Percentiles rank a stretch among this genome's conserved stretches.
Evolutionary conservation across 2,797 vertebrate genomes (phyloP).

Genomic region (Rallus crepitans): DNA sequence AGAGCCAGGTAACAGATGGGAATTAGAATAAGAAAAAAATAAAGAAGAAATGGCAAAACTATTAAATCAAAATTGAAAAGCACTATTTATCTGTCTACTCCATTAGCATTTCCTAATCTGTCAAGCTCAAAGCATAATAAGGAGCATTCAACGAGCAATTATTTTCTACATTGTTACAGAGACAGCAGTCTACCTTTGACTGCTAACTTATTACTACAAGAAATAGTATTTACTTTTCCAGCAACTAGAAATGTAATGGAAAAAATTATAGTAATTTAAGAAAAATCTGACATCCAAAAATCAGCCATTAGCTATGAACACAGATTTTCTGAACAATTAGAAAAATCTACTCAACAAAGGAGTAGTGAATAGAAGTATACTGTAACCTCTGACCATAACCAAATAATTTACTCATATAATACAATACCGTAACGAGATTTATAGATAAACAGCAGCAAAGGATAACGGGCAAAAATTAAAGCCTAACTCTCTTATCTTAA

Average conservation of each 20-base stretch:
- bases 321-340: neutral
- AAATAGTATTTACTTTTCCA: neutral
- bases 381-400: neutral
- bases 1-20: neutral
- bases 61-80: slow-evolving; percentile 39
- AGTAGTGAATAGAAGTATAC: neutral
- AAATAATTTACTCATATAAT: neutral
- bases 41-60: slow-evolving; percentile 3
- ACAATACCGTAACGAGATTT: neutral
- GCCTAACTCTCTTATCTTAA: neutral
- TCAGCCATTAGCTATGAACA: neutral
- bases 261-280: neutral
- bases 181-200: slow-evolving; percentile 24
- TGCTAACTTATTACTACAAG: neutral
- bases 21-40: neutral
- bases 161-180: neutral
- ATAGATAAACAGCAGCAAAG: neutral
- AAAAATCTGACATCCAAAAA: neutral
- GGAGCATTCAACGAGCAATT: slow-evolving; percentile 1
- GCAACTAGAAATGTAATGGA: neutral
- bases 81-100: neutral
- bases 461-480: neutral
- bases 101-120: neutral
- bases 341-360: neutral
- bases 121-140: neutral